These are phyloP conservation scores for Syngnathus rostellatus DNA, from an alignment of 2,797 vertebrate species.

Conservation along the genomic window DNA sequence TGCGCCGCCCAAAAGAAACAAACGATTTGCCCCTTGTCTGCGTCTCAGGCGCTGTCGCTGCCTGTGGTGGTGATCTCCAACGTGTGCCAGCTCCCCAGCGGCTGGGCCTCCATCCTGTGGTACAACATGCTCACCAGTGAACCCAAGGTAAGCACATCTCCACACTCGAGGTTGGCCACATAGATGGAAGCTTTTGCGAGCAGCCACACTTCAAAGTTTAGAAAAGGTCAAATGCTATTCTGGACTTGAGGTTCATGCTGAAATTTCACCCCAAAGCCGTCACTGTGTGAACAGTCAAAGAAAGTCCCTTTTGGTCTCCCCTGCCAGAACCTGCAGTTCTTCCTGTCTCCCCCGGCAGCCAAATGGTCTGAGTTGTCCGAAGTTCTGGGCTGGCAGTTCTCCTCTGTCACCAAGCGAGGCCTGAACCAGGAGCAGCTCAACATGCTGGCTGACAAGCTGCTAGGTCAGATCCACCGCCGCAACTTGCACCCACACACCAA, in stretches of 20 bases:
- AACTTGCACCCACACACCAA: neutral
- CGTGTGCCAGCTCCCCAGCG: slow-evolving; percentile 91
- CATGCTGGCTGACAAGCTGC: slow-evolving; percentile 93
- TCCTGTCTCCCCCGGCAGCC: slow-evolving; percentile 79
- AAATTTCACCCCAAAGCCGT: neutral
- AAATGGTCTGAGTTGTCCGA: slow-evolving; percentile 85
- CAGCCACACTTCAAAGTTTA: neutral
- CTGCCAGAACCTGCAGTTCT: slow-evolving; percentile 86
- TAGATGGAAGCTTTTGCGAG: no score
- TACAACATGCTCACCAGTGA: slow-evolving; percentile 94
- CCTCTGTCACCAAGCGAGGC: slow-evolving; percentile 89
- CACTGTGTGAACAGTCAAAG: neutral
- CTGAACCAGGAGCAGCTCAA: slow-evolving; percentile 85
- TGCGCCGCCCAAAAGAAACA: no score
- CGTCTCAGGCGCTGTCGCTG: slow-evolving; percentile 79
- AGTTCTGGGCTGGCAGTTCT: slow-evolving; percentile 97
- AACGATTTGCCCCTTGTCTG: neutral
- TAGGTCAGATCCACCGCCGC: slow-evolving; percentile 57
- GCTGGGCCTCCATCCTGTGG: slow-evolving; percentile 97
- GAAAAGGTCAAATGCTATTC: neutral
- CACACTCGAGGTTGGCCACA: neutral
- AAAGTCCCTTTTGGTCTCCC: neutral
- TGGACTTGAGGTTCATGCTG: neutral
- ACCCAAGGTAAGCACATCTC: slow-evolving; percentile 70
- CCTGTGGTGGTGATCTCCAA: slow-evolving; percentile 96